Conservation (phyloP, 2,797 vertebrate species). For the Lepus townsendii region DNA sequence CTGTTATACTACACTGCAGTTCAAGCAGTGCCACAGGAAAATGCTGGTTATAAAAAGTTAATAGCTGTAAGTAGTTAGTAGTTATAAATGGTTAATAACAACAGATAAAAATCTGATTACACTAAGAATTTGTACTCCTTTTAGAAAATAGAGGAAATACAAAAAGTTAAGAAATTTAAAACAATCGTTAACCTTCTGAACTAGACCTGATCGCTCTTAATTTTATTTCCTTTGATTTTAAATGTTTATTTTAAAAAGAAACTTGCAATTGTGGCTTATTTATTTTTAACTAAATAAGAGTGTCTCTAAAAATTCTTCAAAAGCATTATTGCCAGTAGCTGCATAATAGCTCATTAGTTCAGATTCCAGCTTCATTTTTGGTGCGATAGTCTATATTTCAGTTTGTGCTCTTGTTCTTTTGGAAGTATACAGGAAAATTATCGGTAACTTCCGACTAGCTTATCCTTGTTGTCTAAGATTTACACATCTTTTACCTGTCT, state of each 20-base stretch:
- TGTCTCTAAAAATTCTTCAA: conserved; percentile 5
- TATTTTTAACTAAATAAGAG: neutral
- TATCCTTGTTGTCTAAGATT: neutral
- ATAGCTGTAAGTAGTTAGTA: neutral
- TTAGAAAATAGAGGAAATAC: neutral
- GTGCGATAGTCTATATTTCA: neutral
- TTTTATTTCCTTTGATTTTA: neutral
- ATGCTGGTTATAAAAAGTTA: too few species aligned
- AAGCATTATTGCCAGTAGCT: neutral
- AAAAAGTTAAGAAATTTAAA: conserved; percentile 23
- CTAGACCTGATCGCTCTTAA: neutral
- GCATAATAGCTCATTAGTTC: neutral
- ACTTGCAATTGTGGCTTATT: neutral
- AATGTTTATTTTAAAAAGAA: neutral
- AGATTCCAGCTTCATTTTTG: neutral
- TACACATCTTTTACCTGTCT: neutral
- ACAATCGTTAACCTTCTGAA: neutral
- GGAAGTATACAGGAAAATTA: neutral
- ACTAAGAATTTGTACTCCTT: neutral
- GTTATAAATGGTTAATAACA: neutral
- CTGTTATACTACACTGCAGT: neutral
- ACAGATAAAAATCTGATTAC: neutral
- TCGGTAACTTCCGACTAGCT: neutral
- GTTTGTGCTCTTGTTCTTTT: neutral
- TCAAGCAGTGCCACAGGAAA: too few species aligned